Percentiles rank a stretch among this genome's conserved stretches.
These are phyloP conservation scores for Caenorhabditis sp. DNA, from an alignment of 2,888 invertebrate genomes.

Conservation along the genomic window DNA sequence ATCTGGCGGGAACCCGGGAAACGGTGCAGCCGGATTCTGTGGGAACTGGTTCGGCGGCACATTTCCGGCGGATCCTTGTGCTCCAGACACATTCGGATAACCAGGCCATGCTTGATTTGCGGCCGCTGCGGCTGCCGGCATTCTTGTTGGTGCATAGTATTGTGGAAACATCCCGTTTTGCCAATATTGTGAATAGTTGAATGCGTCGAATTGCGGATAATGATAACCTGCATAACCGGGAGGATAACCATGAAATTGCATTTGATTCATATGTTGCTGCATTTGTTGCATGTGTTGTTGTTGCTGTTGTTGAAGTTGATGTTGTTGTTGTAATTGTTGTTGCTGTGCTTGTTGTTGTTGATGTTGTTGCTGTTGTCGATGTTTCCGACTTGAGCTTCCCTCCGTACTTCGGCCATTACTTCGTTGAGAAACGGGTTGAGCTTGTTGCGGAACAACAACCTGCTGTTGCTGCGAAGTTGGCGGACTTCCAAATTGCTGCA, in stretches of 20 bases:
- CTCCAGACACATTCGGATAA: constrained; percentile 1
- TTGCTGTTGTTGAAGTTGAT: not conserved
- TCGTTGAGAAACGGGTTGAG: not conserved
- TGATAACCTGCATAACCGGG: not conserved
- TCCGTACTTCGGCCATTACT: not conserved
- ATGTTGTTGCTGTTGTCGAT: not conserved
- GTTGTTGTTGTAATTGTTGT: not conserved
- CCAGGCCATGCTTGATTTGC: not conserved
- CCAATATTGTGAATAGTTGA: constrained; percentile 6
- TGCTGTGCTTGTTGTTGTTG: not conserved
- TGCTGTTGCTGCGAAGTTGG: not conserved
- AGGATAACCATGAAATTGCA: not conserved
- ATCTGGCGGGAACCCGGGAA: not conserved
- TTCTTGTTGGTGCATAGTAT: not conserved
- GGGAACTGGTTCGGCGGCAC: not conserved
- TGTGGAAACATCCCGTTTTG: not conserved
- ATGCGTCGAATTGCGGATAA: not conserved
- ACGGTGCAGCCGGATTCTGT: not conserved
- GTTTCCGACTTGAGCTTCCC: not conserved
- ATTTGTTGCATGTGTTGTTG: constrained; percentile 1
- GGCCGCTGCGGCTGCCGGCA: not conserved
- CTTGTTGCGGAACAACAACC: not conserved
- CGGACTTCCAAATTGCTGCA: constrained; percentile 1
- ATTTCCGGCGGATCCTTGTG: not conserved
- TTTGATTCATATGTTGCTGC: not conserved